These are phyloP conservation scores for Cancer borealis DNA, from an alignment of 2,888 invertebrate species.

Conservation along the genomic window DNA sequence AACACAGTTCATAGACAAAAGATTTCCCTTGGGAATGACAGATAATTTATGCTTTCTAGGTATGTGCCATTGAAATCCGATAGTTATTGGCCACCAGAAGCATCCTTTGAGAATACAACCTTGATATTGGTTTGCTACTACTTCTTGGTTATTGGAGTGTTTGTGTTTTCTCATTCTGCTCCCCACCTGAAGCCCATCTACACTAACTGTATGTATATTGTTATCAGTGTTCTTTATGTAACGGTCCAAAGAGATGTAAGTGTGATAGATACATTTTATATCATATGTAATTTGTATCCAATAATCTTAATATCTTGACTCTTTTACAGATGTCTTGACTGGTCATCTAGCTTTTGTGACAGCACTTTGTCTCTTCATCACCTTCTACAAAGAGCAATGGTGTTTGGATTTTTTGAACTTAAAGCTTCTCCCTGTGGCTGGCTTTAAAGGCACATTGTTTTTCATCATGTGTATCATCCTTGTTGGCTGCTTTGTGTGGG, in stretches of 20 bases:
- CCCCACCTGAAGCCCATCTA: slow-evolving; percentile 88
- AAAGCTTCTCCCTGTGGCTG: slow-evolving; percentile 60
- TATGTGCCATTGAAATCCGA: slow-evolving; percentile 79
- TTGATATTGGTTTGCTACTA: slow-evolving; percentile 82
- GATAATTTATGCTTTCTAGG: slow-evolving; percentile 78
- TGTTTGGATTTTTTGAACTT: slow-evolving; percentile 67
- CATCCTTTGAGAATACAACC: slow-evolving; percentile 81
- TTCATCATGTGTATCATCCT: slow-evolving; percentile 55
- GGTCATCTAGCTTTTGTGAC: slow-evolving; percentile 83
- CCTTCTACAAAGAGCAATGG: slow-evolving; percentile 69
- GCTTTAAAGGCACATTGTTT: slow-evolving; percentile 63
- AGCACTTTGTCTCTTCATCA: slow-evolving; percentile 79
- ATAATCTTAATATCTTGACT: not conserved
- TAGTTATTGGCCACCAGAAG: slow-evolving; percentile 59
- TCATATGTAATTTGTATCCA: not conserved
- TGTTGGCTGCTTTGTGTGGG: slow-evolving; percentile 73
- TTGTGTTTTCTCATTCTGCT: slow-evolving; percentile 89
- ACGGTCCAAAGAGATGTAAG: not conserved
- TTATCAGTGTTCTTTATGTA: not conserved
- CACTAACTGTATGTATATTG: slow-evolving; percentile 81
- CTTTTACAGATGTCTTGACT: slow-evolving; percentile 82
- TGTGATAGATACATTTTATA: not conserved
- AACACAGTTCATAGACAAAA: not conserved
- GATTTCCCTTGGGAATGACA: not conserved
- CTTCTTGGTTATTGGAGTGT: slow-evolving; percentile 80